Evolutionary conservation across 2,113 vertebrate genomes (phyloP).

Genomic region (Cromileptes altivelis): DNA sequence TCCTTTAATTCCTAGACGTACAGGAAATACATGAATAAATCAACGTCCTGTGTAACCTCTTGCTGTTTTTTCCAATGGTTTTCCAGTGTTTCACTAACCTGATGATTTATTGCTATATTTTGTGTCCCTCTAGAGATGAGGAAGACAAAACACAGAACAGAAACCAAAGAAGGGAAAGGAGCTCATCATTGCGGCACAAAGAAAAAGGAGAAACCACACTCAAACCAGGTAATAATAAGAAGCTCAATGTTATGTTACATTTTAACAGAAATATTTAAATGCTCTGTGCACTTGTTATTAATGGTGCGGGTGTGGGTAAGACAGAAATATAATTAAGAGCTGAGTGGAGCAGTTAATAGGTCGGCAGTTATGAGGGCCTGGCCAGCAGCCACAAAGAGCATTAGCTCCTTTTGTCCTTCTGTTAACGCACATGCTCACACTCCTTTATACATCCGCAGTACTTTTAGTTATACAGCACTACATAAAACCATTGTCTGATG

Average conservation of each 20-base stretch:
- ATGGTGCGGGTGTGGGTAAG: background rate
- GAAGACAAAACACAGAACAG: conserved; percentile 64
- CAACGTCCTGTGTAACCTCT: background rate
- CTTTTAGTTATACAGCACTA: background rate
- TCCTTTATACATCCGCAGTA: background rate
- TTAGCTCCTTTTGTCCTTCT: background rate
- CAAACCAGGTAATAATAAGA: conserved; percentile 59
- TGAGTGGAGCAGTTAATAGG: conserved; percentile 1
- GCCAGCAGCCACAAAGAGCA: conserved; percentile 26
- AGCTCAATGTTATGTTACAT: background rate
- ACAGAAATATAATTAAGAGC: background rate
- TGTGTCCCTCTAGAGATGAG: conserved; percentile 52
- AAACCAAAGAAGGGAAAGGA: conserved; percentile 72
- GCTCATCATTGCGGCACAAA: conserved; percentile 60
- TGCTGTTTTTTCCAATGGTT: background rate
- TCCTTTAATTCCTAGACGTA: background rate
- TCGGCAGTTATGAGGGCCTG: background rate
- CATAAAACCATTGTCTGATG: background rate
- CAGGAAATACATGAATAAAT: background rate
- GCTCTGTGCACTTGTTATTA: background rate
- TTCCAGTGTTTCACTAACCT: background rate
- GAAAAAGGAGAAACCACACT: conserved; percentile 72
- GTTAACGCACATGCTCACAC: background rate
- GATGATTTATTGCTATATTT: background rate
- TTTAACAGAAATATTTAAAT: background rate